These are phyloP conservation scores for Myoxocephalus aenaeus DNA, from an alignment of 2,797 vertebrate species.

Conservation along the genomic window DNA sequence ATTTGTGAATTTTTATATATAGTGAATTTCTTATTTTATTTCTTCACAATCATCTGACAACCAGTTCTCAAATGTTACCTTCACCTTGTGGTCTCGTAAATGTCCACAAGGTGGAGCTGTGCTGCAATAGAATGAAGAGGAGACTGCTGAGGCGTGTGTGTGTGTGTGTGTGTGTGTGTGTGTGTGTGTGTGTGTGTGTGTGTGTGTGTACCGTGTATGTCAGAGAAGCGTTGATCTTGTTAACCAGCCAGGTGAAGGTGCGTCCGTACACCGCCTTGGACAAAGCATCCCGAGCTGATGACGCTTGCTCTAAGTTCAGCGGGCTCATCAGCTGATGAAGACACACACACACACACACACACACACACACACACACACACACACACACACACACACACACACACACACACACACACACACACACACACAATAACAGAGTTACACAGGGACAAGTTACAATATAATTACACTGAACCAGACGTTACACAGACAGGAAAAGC, in stretches of 20 bases:
- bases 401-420: slow-evolving; percentile 25
- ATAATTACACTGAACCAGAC: slow-evolving; percentile 47
- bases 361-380: slow-evolving; percentile 4
- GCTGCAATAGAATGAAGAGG: not conserved
- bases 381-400: slow-evolving; percentile 31
- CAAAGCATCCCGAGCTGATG: slow-evolving; percentile 92
- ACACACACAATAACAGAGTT: slow-evolving; percentile 25
- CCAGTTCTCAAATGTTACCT: not conserved
- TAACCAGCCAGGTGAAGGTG: slow-evolving; percentile 97
- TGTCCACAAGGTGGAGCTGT: slow-evolving; percentile 66
- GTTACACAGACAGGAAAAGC: slow-evolving; percentile 62
- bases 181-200: slow-evolving; percentile 35
- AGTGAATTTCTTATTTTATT: not conserved
- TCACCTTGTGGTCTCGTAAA: not conserved
- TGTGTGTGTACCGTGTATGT: slow-evolving; percentile 86
- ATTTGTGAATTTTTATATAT: not conserved
- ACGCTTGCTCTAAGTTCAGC: slow-evolving; percentile 95
- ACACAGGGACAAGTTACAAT: slow-evolving; percentile 15
- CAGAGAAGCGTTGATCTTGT: slow-evolving; percentile 94
- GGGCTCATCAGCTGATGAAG: slow-evolving; percentile 91
- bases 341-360: slow-evolving; percentile 36
- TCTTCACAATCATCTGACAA: not conserved
- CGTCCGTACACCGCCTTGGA: slow-evolving; percentile 96
- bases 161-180: slow-evolving; percentile 11
- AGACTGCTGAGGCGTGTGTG: not conserved